Evolutionary conservation across 2,797 vertebrate species (phyloP), one percentile per base, ranked within the genome.

Genomic region (Sebastes nivosus): DNA sequence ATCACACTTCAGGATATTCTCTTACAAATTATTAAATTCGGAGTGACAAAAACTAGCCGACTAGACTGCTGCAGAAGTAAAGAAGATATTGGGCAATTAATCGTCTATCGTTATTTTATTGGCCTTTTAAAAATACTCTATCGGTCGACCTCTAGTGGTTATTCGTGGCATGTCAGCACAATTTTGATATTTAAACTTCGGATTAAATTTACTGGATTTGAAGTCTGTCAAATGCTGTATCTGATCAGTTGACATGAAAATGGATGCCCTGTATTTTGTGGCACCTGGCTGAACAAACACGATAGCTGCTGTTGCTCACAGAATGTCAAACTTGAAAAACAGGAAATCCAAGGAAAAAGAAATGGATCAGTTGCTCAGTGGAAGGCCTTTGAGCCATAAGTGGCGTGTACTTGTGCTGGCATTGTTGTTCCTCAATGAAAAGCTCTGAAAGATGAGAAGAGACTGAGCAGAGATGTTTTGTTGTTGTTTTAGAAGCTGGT

Each of bases 271-370:
- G 42, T 80, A 32, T 77, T 77, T 83, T 72, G 22, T 81, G 72
- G 46, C 46, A 69, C 50, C 58, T 58, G 75, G 59, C 52, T 81
- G 59, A 82, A 66, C 20, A 65, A 61, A 63, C 14, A 63, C 72
- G 68, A 69, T 36, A 24, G n/a, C 32, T 36, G 34, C 20, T 34
- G 20, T 85, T 50, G 50, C 54, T 3, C 27, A 10, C 58, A 65
- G 50, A 60, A 36, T 59, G 61, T 79, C 70, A n/a, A 83, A 87
- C 83, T 79, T 78, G 85, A 91, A 77, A 20, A 81, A 80, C 80
- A 82, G 79, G 87, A 88, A 89, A 76, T 79, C 67, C 58, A 63
- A 54, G 50, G 16, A 25, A 78, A 29, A 61, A 68, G 14, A 75
- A 78, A 67, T 75, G 54, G 25, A 58, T 61, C 25, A 3, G 22